These are phyloP conservation scores for Channa striata DNA, from an alignment of 2,797 vertebrate species.

Conservation along the genomic window DNA sequence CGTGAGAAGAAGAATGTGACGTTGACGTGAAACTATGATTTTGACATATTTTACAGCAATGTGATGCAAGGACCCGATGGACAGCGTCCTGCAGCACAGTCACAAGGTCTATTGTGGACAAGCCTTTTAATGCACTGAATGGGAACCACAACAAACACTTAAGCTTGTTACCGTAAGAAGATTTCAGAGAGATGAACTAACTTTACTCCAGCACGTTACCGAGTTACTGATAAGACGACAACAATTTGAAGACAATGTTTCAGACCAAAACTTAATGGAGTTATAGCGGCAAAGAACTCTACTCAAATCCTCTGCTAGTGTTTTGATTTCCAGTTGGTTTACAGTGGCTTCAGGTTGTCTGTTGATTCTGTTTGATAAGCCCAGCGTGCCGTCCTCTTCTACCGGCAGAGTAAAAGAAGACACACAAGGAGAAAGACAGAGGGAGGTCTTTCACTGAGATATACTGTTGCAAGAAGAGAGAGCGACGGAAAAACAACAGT, in stretches of 20 bases:
- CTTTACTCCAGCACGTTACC: conserved; percentile 70
- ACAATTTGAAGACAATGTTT: conserved; percentile 18
- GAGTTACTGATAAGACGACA: conserved; percentile 45
- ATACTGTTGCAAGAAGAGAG: conserved; percentile 23
- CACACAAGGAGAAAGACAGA: conserved; percentile 40
- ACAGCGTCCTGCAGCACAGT: conserved; percentile 13
- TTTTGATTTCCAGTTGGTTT: conserved; percentile 11
- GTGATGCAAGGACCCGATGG: neutral
- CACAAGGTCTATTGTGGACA: conserved; percentile 30
- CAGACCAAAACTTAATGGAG: neutral
- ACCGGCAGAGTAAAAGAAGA: conserved; percentile 41
- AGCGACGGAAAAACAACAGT: conserved; percentile 20
- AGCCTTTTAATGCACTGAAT: conserved; percentile 59
- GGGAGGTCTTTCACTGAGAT: conserved; percentile 55
- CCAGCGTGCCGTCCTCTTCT: conserved; percentile 21
- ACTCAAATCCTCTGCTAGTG: conserved; percentile 4
- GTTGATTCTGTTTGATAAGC: conserved; percentile 50
- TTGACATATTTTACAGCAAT: conserved; percentile 6
- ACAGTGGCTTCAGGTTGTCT: conserved; percentile 10
- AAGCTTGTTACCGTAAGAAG: conserved; percentile 85
- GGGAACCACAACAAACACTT: conserved; percentile 71
- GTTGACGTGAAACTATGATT: conserved; percentile 24
- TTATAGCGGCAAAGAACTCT: neutral
- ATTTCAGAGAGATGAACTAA: conserved; percentile 82
- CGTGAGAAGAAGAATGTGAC: conserved; percentile 14